Evolutionary conservation across 2,113 vertebrate species (phyloP).

Genomic region (Pithys albifrons): DNA sequence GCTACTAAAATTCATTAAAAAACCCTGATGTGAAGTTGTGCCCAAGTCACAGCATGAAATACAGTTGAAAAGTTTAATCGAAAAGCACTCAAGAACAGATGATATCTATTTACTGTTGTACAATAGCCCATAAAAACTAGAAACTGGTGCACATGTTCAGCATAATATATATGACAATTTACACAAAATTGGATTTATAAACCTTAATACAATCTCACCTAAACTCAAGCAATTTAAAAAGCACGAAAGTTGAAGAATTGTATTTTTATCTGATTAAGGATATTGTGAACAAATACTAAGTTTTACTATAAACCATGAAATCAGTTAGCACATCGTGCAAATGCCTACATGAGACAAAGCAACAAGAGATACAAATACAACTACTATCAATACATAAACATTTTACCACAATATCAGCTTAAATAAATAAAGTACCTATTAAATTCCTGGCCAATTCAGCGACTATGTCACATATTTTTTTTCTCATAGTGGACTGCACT

Average conservation of each 20-base stretch:
- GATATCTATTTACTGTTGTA: background rate
- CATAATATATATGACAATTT: background rate
- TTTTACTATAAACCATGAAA: background rate
- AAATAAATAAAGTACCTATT: conserved; percentile 79
- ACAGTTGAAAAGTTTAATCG: background rate
- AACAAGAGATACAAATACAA: background rate
- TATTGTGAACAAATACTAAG: background rate
- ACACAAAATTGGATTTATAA: background rate
- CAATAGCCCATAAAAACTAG: background rate
- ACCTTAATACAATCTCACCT: background rate
- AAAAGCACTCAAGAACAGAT: background rate
- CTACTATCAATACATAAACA: background rate
- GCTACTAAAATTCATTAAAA: background rate
- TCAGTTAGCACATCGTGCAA: background rate
- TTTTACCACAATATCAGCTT: background rate
- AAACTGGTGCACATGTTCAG: background rate
- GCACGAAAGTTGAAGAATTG: background rate
- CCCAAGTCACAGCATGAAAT: background rate
- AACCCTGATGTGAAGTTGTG: background rate
- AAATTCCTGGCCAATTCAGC: conserved; percentile 95
- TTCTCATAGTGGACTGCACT: conserved; percentile 87
- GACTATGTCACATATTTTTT: conserved; percentile 95
- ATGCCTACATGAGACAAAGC: background rate
- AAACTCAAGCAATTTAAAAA: background rate
- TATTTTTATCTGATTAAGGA: background rate